These are phyloP conservation scores for Leptinotarsa texana DNA, from an alignment of 1,140 invertebrate genomes.

Conservation along the genomic window DNA sequence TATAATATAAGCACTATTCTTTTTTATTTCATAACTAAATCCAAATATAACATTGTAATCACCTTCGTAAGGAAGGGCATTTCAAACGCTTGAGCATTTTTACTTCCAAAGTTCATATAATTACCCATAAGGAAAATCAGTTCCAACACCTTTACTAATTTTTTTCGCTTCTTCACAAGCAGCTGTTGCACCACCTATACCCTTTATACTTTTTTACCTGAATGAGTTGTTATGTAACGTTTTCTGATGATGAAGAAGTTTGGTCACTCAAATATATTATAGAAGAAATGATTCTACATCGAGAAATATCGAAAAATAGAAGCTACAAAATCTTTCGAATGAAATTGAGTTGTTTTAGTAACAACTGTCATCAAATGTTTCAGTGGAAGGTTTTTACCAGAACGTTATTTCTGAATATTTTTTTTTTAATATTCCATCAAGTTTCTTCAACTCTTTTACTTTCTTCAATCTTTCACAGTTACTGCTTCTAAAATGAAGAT, in stretches of 20 bases:
- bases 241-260: constrained; percentile 65
- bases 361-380: neutral
- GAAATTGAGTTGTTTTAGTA: neutral
- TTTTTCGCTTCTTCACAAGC: constrained; percentile 94
- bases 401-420: constrained; percentile 66
- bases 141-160: constrained; percentile 89
- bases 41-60: constrained; percentile 29
- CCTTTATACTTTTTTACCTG: constrained; percentile 60
- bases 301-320: constrained; percentile 7
- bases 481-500: constrained; percentile 54
- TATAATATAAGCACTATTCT: too few species aligned
- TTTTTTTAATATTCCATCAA: constrained; percentile 93
- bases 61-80: constrained; percentile 95
- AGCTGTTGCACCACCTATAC: constrained; percentile 91
- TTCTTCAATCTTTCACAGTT: constrained; percentile 72
- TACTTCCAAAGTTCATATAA: constrained; percentile 93
- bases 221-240: constrained; percentile 81
- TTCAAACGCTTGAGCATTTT: constrained; percentile 91
- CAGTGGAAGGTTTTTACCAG: too few species aligned
- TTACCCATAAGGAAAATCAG: constrained; percentile 90
- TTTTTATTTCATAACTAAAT: neutral
- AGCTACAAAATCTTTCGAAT: neutral
- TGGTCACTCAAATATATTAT: neutral
- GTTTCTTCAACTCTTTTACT: constrained; percentile 85
- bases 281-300: too few species aligned